These are phyloP conservation scores for Drosophila incognita DNA, from an alignment of 2,888 invertebrate species.

Conservation along the genomic window DNA sequence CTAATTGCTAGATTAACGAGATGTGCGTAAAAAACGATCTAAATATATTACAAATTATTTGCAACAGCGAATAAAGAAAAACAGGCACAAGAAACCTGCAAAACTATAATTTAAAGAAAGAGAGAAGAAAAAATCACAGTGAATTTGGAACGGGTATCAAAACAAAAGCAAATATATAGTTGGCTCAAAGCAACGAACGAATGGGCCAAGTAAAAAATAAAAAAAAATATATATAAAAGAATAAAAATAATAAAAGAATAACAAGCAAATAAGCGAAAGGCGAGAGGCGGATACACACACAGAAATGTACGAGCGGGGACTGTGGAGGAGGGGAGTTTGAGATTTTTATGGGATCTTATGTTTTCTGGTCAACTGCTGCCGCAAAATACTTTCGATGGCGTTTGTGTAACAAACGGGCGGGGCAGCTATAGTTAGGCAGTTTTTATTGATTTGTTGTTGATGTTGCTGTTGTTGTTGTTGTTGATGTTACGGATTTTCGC, in stretches of 20 bases:
- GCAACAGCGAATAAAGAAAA: constrained; percentile 37
- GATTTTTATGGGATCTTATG: constrained; percentile 1
- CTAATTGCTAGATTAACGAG: constrained; percentile 58
- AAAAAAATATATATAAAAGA: not conserved
- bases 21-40: constrained; percentile 37
- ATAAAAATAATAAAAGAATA: constrained; percentile 16
- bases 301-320: constrained; percentile 12
- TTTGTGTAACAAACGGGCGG: constrained; percentile 21
- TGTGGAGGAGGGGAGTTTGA: not conserved
- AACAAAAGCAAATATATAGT: constrained; percentile 14
- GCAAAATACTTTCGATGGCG: constrained; percentile 51
- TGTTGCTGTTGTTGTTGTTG: not conserved
- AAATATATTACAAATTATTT: constrained; percentile 37
- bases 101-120: constrained; percentile 14
- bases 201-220: constrained; percentile 23
- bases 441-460: constrained; percentile 1
- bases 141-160: constrained; percentile 67
- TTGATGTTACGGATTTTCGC: not conserved
- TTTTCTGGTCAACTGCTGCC: constrained; percentile 72
- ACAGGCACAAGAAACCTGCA: constrained; percentile 36
- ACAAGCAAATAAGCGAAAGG: constrained; percentile 41
- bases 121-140: constrained; percentile 64
- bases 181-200: constrained; percentile 33
- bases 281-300: constrained; percentile 21
- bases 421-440: constrained; percentile 43